Percentiles rank a stretch among this genome's conserved stretches.
These are phyloP conservation scores for Drosophila tsacasi DNA, from an alignment of 1,140 invertebrate genomes.

Conservation along the genomic window DNA sequence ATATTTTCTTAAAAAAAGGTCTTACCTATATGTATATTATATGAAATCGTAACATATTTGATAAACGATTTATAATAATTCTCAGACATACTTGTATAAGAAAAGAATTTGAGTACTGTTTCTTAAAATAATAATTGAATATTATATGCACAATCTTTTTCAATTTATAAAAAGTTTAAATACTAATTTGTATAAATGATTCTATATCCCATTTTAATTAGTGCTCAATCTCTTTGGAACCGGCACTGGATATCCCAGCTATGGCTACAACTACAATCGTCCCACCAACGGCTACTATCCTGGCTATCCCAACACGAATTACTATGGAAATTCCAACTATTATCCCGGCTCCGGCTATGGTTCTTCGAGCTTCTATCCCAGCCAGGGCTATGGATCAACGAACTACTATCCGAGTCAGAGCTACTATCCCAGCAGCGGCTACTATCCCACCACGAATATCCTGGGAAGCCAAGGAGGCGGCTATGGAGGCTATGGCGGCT, in stretches of 20 bases:
- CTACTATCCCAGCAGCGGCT: constrained; percentile 20
- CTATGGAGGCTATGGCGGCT: constrained; percentile 84
- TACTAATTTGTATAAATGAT: not conserved
- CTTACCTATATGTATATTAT: too few species aligned
- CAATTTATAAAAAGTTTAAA: not conserved
- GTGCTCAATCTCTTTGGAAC: constrained; percentile 72
- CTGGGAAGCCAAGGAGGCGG: constrained; percentile 61
- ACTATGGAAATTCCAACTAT: constrained; percentile 35
- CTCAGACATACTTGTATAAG: too few species aligned
- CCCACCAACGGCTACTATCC: constrained; percentile 56
- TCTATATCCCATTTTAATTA: not conserved
- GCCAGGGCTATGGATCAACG: constrained; percentile 38
- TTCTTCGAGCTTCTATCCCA: constrained; percentile 21
- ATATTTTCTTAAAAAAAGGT: too few species aligned
- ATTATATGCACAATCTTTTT: not conserved
- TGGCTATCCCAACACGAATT: constrained; percentile 40
- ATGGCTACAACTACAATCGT: constrained; percentile 48
- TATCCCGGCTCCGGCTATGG: constrained; percentile 49
- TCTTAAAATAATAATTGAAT: not conserved
- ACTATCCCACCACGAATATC: constrained; percentile 77
- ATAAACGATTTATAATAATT: too few species aligned
- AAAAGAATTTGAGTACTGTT: too few species aligned
- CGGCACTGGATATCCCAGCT: constrained; percentile 63
- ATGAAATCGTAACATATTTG: too few species aligned
- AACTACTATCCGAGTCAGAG: constrained; percentile 45